Percentiles rank a stretch among this genome's conserved stretches.
phyloP scores from a whole-genome alignment of 2,888 invertebrate species.

The Eledona agricola region DNA sequence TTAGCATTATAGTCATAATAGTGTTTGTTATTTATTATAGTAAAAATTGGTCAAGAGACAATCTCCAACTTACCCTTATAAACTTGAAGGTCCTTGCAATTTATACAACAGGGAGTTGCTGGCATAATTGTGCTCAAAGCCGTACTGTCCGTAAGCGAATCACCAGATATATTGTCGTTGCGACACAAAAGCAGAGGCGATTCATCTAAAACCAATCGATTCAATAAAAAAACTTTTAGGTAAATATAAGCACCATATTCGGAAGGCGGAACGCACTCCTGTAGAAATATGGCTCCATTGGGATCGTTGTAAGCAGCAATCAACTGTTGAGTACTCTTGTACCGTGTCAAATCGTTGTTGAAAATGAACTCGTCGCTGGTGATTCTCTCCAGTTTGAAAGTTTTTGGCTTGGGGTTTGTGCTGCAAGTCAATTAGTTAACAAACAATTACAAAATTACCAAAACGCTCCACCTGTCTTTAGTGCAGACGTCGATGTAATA shows the following conservation, averaged over 20 bases:
- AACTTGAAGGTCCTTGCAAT: conserved; percentile 73
- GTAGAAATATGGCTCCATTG: conserved; percentile 69
- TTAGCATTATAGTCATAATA: too few species aligned
- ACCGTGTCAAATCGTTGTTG: conserved; percentile 63
- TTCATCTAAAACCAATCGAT: conserved; percentile 65
- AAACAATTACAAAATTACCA: conserved; percentile 13
- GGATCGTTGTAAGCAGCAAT: conserved; percentile 71
- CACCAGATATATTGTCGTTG: conserved; percentile 66
- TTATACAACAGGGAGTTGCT: conserved; percentile 71
- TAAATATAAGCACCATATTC: conserved; percentile 75
- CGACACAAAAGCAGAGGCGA: conserved; percentile 76
- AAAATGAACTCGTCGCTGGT: conserved; percentile 68
- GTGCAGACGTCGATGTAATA: conserved; percentile 85
- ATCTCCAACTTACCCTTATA: conserved; percentile 66
- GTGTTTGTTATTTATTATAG: too few species aligned
- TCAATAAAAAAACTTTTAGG: conserved; percentile 6
- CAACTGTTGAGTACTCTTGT: conserved; percentile 70
- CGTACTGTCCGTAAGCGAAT: conserved; percentile 65
- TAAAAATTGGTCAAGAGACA: neutral
- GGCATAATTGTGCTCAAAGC: conserved; percentile 60
- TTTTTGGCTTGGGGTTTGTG: conserved; percentile 71
- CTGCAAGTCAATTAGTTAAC: too few species aligned
- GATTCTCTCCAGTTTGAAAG: conserved; percentile 72
- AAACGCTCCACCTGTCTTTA: conserved; percentile 69
- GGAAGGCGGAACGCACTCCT: conserved; percentile 84